Conservation (phyloP, 2,797 vertebrate genomes). For the Sarcoramphus papa region DNA sequence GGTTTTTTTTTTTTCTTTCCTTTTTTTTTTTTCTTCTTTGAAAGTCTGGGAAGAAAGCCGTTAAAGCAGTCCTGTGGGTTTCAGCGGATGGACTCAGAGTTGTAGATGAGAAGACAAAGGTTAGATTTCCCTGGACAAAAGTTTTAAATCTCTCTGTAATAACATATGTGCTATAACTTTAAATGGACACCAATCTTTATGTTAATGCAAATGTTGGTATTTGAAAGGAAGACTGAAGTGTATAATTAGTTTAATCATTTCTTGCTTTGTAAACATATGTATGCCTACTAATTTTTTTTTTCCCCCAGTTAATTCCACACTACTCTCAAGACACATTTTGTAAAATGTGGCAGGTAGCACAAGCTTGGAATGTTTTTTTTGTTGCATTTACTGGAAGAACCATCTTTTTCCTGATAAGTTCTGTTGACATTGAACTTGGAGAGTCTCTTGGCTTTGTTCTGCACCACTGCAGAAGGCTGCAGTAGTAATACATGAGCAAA, state of each 20-base stretch:
- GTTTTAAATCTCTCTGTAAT: background rate
- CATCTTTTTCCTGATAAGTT: background rate
- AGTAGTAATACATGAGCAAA: background rate
- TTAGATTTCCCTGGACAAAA: conserved; percentile 66
- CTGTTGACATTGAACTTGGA: background rate
- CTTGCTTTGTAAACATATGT: background rate
- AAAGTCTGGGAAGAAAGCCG: conserved; percentile 95
- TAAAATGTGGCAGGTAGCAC: background rate
- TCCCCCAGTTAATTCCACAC: background rate
- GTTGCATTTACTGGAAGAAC: background rate
- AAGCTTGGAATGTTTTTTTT: background rate
- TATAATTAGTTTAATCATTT: background rate
- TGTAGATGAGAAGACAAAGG: conserved; percentile 99
- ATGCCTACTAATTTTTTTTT: background rate
- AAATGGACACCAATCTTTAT: background rate
- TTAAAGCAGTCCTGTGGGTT: conserved; percentile 95
- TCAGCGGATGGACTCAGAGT: conserved; percentile 97
- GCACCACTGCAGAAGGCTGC: background rate
- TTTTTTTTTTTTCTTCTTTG: background rate
- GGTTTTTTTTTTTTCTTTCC: background rate
- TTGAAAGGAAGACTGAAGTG: background rate
- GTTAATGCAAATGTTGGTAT: background rate
- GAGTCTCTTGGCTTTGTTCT: background rate
- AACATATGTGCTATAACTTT: background rate
- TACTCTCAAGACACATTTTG: background rate